phyloP scores from a whole-genome alignment of 2,888 invertebrate genomes.

The Dolomedes plantarius region DNA sequence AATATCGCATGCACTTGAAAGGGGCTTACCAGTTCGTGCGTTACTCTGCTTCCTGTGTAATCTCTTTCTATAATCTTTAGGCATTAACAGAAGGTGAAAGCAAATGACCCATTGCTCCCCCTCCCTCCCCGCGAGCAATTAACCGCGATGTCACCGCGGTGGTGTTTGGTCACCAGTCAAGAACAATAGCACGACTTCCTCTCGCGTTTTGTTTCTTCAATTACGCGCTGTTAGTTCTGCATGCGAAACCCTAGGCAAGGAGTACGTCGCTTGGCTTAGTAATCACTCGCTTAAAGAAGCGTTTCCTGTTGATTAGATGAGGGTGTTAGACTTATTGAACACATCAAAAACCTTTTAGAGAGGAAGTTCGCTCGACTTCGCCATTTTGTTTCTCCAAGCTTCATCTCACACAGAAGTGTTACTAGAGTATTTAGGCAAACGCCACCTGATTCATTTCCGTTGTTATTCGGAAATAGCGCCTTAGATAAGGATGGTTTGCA shows the following conservation, averaged over 20 bases:
- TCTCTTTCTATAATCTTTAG: background rate
- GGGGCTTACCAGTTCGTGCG: background rate
- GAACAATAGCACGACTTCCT: slow-evolving; percentile 25
- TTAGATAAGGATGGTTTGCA: no score
- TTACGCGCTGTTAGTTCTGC: slow-evolving; percentile 28
- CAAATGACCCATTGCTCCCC: slow-evolving; percentile 28
- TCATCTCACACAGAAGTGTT: no score
- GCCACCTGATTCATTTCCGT: no score
- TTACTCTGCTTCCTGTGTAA: slow-evolving; percentile 9
- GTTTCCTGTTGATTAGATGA: slow-evolving; percentile 3
- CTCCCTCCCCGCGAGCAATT: slow-evolving; percentile 7
- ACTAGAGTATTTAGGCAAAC: no score
- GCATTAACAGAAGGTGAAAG: slow-evolving; percentile 15
- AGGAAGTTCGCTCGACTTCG: background rate
- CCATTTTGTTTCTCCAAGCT: no score
- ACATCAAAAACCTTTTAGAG: no score
- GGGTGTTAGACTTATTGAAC: background rate
- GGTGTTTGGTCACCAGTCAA: slow-evolving; percentile 36
- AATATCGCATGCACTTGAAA: background rate
- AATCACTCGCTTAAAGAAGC: background rate
- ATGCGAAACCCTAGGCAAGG: background rate
- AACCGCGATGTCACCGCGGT: slow-evolving; percentile 15
- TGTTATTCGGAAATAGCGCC: no score
- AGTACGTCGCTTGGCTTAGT: slow-evolving; percentile 2
- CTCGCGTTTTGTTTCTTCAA: slow-evolving; percentile 39